phyloP scores from a whole-genome alignment of 2,888 invertebrate species.

The Eupithecia vulgata region DNA sequence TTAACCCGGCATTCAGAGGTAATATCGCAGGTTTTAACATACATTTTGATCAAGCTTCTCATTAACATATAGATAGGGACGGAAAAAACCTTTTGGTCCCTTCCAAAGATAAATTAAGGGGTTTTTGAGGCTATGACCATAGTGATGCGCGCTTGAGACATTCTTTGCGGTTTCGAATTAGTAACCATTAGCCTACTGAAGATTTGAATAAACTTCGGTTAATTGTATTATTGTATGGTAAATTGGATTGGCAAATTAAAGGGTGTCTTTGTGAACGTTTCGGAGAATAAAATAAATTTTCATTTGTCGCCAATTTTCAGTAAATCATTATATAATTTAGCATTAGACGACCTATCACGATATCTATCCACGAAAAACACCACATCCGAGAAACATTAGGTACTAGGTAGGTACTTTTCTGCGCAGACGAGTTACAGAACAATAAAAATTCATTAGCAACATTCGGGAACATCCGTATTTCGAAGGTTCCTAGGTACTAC shows the following conservation, averaged over 20 bases:
- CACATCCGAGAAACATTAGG: background rate
- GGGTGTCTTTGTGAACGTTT: constrained; percentile 30
- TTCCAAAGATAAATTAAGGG: constrained; percentile 64
- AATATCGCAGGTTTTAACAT: constrained; percentile 66
- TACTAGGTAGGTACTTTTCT: background rate
- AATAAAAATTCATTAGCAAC: constrained; percentile 1
- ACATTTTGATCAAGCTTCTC: constrained; percentile 65
- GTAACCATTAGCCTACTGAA: constrained; percentile 57
- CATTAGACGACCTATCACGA: background rate
- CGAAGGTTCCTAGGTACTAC: background rate
- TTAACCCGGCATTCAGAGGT: constrained; percentile 56
- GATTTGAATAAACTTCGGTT: constrained; percentile 53
- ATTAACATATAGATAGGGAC: constrained; percentile 70
- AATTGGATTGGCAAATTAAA: constrained; percentile 42
- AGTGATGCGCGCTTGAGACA: constrained; percentile 54
- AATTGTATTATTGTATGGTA: constrained; percentile 56
- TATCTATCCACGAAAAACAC: background rate
- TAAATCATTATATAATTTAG: background rate
- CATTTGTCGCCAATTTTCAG: background rate
- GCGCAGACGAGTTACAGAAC: background rate
- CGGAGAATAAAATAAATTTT: constrained; percentile 30
- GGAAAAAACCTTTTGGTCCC: constrained; percentile 62
- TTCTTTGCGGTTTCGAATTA: constrained; percentile 58
- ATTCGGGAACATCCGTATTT: background rate
- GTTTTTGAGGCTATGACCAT: constrained; percentile 58